Base-by-base conservation (phyloP, 2,888 invertebrate genomes). In the Drosophila emarginata region DNA sequence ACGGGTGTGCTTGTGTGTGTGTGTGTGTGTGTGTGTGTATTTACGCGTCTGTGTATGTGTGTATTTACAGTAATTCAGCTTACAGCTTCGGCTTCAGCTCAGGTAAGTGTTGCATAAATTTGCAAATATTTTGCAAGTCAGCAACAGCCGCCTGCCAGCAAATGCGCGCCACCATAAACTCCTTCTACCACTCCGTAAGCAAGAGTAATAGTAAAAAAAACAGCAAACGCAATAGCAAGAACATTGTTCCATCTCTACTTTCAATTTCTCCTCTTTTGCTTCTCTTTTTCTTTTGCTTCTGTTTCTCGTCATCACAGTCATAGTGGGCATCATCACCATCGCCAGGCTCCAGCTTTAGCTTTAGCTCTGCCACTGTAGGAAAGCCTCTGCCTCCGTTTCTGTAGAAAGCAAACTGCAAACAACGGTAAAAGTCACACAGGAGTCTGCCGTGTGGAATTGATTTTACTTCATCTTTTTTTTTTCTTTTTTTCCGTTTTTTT, bases 41-140 rank as follows among this genome's bases (percentile, higher is more conserved):
- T 5, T 60, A 52, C 23, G 39, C 45, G 59, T 39, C 9, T 63
- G 45, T 56, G 62, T 67, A 60, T 60, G 21, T 64, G 64, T 59
- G 50, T 71, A 67, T 71, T 78, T 69, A 79, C 62, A 62, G 73
- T 72, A 65, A 78, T 78, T 74, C 75, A 73, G 73, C 74, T 72
- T 80, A 71, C 79, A 74, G 72, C 62, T 51, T 63, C 61, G 21
- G 67, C 54, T 67, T 63, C 63, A 61, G 60, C 67, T 67, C 74
- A 72, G 75, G 67, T 72, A 74, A 74, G 64, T 67, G 70, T 78
- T 81, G 83, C 78, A 83, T 87, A 87, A 87, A 87, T 83, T 83
- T 87, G 79, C 76, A 79, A 87, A 65, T 64, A 81, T 79, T 85
- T 79, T 73, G 78, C 83, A 77, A 81, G 76, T 87, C 85, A 87